Evolutionary conservation across 2,113 vertebrate genomes (phyloP).

Genomic region (Bucco capensis): DNA sequence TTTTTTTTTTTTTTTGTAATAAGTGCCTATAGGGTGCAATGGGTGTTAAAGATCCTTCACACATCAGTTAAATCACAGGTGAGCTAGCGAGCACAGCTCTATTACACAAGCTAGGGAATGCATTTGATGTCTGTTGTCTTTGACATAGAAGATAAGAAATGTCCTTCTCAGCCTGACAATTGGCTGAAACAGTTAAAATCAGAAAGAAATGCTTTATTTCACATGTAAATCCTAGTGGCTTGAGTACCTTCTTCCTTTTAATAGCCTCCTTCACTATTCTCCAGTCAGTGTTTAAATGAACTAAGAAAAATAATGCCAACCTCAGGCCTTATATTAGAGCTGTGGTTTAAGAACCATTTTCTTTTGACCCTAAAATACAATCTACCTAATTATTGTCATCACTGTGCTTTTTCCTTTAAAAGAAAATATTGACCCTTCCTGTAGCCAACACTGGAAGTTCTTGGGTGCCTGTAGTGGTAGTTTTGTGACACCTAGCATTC

Average conservation of each 20-base stretch:
- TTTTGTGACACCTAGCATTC: background rate
- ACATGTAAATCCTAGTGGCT: conserved; percentile 37
- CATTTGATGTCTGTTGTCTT: background rate
- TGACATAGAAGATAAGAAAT: conserved; percentile 39
- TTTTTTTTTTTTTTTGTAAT: background rate
- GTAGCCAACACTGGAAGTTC: conserved; percentile 7
- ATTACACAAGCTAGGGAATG: conserved; percentile 16
- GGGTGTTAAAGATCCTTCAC: background rate
- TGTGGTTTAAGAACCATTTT: conserved; percentile 38
- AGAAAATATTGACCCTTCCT: conserved; percentile 65
- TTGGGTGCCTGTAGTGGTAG: conserved; percentile 21
- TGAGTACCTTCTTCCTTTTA: conserved; percentile 59
- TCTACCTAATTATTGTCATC: conserved; percentile 60
- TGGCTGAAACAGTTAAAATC: conserved; percentile 51
- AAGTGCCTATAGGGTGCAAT: background rate
- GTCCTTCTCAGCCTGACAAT: conserved; percentile 29
- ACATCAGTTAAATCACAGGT: background rate
- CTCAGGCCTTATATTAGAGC: conserved; percentile 49
- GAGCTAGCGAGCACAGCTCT: background rate
- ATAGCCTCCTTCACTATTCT: conserved; percentile 33
- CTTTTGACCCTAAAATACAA: conserved; percentile 31
- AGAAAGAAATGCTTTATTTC: conserved; percentile 41
- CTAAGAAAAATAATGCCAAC: conserved; percentile 24
- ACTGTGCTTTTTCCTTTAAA: conserved; percentile 24
- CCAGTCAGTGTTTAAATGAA: conserved; percentile 41